These are phyloP conservation scores for Sebastes nivosus DNA, from an alignment of 2,797 vertebrate species.

Conservation along the genomic window DNA sequence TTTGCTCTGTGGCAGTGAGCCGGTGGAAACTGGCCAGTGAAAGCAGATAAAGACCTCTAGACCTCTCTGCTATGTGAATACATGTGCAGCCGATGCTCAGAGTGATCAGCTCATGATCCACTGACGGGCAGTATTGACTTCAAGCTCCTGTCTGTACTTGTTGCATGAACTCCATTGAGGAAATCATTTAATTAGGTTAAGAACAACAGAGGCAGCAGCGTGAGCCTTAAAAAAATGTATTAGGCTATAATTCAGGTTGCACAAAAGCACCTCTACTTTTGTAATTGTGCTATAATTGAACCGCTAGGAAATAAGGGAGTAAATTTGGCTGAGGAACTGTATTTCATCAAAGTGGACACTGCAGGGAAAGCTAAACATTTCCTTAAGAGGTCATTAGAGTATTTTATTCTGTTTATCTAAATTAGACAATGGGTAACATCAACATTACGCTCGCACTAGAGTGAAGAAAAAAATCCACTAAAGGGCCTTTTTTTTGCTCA, in stretches of 20 bases:
- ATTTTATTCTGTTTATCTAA: constrained; percentile 47
- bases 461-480: constrained; percentile 3
- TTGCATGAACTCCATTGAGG: neutral
- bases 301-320: constrained; percentile 23
- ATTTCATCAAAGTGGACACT: constrained; percentile 31
- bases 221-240: constrained; percentile 11
- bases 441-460: constrained; percentile 14
- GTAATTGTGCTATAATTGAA: constrained; percentile 40
- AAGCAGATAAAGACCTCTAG: neutral
- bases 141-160: neutral
- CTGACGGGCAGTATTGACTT: constrained; percentile 4
- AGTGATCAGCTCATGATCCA: constrained; percentile 5
- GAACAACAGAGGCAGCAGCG: constrained; percentile 22
- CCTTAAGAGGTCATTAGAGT: constrained; percentile 32
- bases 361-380: constrained; percentile 3
- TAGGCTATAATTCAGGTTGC: constrained; percentile 21
- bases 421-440: constrained; percentile 38
- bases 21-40: neutral
- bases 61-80: neutral
- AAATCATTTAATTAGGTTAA: constrained; percentile 18
- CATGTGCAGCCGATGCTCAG: neutral
- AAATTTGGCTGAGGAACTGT: constrained; percentile 8
- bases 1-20: neutral
- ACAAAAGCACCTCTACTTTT: constrained; percentile 21
- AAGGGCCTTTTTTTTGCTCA: constrained; percentile 11